Evolutionary conservation across 2,797 vertebrate genomes (phyloP).

Genomic region (Diplodus puntazzo): DNA sequence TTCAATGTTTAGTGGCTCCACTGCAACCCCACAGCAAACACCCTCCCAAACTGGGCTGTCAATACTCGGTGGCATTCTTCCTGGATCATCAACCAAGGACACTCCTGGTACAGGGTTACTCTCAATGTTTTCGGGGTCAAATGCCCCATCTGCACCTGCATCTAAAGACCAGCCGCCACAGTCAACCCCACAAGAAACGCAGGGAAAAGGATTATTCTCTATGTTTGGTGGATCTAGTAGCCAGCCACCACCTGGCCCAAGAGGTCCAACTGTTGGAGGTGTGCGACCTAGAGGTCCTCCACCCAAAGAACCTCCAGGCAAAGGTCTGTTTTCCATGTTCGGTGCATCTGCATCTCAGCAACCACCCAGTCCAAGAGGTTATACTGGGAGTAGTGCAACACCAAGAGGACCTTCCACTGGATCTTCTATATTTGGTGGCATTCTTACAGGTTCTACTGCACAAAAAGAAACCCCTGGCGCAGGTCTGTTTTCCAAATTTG

Average conservation of each 20-base stretch:
- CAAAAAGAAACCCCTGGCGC: conserved; percentile 73
- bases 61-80: conserved; percentile 83
- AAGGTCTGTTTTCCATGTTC: conserved; percentile 87
- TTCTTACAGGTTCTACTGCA: conserved; percentile 66
- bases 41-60: conserved; percentile 76
- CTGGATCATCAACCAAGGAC: conserved; percentile 83
- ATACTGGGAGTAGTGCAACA: conserved; percentile 36
- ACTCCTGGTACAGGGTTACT: conserved; percentile 85
- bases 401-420: conserved; percentile 63
- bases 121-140: conserved; percentile 89
- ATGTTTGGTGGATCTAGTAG: conserved; percentile 79
- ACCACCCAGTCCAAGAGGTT: conserved; percentile 66
- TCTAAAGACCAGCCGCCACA: conserved; percentile 53
- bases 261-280: conserved; percentile 56
- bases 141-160: conserved; percentile 62
- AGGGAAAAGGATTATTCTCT: conserved; percentile 82
- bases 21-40: conserved; percentile 54
- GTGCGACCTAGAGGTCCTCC: conserved; percentile 63
- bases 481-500: conserved; percentile 84
- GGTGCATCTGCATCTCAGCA: conserved; percentile 74
- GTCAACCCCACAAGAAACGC: conserved; percentile 70
- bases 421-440: conserved; percentile 78
- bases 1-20: conserved; percentile 77
- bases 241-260: conserved; percentile 68
- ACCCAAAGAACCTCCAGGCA: conserved; percentile 78